Evolutionary conservation across 1,140 invertebrate species (phyloP), one percentile per base, ranked within the genome.

Genomic region (Octopus sinensis): DNA sequence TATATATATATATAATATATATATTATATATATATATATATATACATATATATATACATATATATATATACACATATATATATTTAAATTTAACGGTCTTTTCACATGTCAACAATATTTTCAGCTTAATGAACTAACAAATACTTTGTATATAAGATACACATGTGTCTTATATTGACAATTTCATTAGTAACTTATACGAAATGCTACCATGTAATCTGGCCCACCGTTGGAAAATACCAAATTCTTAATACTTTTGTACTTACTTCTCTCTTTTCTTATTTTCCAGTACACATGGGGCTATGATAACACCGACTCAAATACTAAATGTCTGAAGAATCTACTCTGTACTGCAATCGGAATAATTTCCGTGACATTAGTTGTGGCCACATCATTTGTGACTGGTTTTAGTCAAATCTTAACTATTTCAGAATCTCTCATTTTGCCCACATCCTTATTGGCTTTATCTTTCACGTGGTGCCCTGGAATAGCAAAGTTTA

Each of bases 391-490:
- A 0, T 51, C 76, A 9, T 77, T n/a, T 17, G 76, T 77, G 6
- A 13, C 52, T 51, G 76, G 76, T 9, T 51, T 77, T 13, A n/a
- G 17, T 1, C 17, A 17, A 6, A 17, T 52, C 76, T 43, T 77
- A 4, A 77, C 13, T 6, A 5, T 80, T 4, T 23, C 81, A 4
- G 54, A 76, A 54, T 43, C 77, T 54, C 53, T 84, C 4, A 68
- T 81, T 30, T 75, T 84, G 17, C n/a, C 82, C 6, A 77, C 81
- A 12, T 53, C 79, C 43, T 30, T 82, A 17, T 9, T 80, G 17
- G 78, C 81, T 4, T 78, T 84, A 13, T 81, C 83, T 43, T 79
- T 84, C 6, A 79, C 76, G 4, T 84, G 83, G 83, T 82, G 83
- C 68, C 79, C 81, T 0, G 6, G 73, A 6, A 71, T 80, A 23